These are phyloP conservation scores for Proctacanthus coquilletti DNA, from an alignment of 1,140 invertebrate species.

Conservation along the genomic window DNA sequence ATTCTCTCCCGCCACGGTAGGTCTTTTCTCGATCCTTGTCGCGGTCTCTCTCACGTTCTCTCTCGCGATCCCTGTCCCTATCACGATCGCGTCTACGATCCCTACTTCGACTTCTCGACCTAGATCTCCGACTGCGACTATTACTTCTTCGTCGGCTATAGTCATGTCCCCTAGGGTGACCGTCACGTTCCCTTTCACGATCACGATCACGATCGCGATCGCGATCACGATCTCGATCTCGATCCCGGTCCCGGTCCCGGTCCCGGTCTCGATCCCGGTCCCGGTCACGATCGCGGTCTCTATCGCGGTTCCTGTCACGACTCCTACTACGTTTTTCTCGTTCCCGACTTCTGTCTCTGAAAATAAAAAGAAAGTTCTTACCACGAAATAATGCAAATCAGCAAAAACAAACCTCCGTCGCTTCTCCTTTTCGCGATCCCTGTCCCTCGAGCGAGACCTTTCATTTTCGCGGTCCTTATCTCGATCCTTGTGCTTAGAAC, in stretches of 20 bases:
- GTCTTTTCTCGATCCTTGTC: constrained; percentile 10
- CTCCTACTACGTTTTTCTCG: constrained; percentile 9
- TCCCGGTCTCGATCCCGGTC: constrained; percentile 14
- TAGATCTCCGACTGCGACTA: constrained; percentile 30
- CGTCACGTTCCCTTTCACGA: constrained; percentile 19
- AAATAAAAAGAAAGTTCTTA: too few species aligned
- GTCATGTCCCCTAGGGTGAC: constrained; percentile 13
- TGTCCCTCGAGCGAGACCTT: constrained; percentile 2
- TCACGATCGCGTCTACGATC: constrained; percentile 33
- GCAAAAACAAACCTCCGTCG: constrained; percentile 6
- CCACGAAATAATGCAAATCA: too few species aligned
- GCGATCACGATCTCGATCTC: constrained; percentile 13
- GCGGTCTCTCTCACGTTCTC: constrained; percentile 13
- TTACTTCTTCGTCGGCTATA: constrained; percentile 28
- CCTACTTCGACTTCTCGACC: constrained; percentile 25
- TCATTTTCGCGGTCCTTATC: constrained; percentile 7
- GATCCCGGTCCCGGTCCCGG: constrained; percentile 29
- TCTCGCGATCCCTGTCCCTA: constrained; percentile 33
- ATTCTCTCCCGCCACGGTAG: not conserved
- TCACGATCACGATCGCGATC: constrained; percentile 13
- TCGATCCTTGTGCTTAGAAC: constrained; percentile 6
- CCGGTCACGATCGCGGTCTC: constrained; percentile 8
- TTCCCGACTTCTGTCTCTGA: constrained; percentile 1
- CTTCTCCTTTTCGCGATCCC: constrained; percentile 6
- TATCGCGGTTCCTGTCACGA: constrained; percentile 33